Conservation (phyloP, 2,888 invertebrate genomes). For the Boloria selene region DNA sequence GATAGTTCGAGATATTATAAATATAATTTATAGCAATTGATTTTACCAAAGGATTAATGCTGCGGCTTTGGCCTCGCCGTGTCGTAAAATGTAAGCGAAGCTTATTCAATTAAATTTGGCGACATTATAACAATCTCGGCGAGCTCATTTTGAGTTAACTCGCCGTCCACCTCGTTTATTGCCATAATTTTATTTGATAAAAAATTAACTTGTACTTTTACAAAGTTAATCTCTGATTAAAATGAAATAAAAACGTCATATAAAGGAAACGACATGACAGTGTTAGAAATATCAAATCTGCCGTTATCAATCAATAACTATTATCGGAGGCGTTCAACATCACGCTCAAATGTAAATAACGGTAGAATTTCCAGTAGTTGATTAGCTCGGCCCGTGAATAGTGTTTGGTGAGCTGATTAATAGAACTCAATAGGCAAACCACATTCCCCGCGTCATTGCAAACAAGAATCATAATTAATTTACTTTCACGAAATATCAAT, state of each 20-base stretch:
- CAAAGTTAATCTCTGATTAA: neutral
- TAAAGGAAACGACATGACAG: no score
- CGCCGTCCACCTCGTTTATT: slow-evolving; percentile 61
- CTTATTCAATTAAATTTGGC: slow-evolving; percentile 80
- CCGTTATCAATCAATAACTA: slow-evolving; percentile 6
- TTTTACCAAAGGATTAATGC: slow-evolving; percentile 76
- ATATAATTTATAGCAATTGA: slow-evolving; percentile 79
- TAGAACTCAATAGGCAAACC: slow-evolving; percentile 41
- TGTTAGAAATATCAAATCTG: no score
- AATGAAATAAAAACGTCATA: neutral
- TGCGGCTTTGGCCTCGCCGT: slow-evolving; percentile 66
- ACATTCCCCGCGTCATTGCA: slow-evolving; percentile 37
- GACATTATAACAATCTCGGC: slow-evolving; percentile 77
- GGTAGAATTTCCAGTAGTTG: slow-evolving; percentile 40
- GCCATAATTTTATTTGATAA: slow-evolving; percentile 53
- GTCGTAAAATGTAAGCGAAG: slow-evolving; percentile 79
- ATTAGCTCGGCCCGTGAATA: slow-evolving; percentile 43
- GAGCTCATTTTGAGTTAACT: slow-evolving; percentile 67
- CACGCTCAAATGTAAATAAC: slow-evolving; percentile 32
- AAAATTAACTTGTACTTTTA: slow-evolving; percentile 24
- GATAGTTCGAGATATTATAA: slow-evolving; percentile 50
- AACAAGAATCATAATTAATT: slow-evolving; percentile 37
- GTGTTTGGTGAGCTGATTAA: slow-evolving; percentile 44
- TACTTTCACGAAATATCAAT: slow-evolving; percentile 23
- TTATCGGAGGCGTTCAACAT: slow-evolving; percentile 26